Evolutionary conservation across 2,113 vertebrate species (phyloP).

Genomic region (Accipiter cooperii): DNA sequence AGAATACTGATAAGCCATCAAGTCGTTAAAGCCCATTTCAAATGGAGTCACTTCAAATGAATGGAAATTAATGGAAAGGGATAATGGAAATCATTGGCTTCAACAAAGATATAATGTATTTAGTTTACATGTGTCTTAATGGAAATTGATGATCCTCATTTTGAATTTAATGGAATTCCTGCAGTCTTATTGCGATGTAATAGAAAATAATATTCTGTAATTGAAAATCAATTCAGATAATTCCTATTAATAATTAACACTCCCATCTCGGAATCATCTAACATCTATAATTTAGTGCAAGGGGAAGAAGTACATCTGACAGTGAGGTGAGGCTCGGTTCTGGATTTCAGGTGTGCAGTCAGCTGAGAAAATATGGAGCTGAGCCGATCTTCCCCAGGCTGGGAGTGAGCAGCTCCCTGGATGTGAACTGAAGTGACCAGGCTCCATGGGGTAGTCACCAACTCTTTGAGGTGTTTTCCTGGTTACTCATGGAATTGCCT

Average conservation of each 20-base stretch:
- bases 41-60: slow-evolving; percentile 4
- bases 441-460: fast-evolving
- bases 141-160: slow-evolving; percentile 68
- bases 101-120: slow-evolving; percentile 10
- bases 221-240: slow-evolving; percentile 73
- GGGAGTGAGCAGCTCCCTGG: not conserved
- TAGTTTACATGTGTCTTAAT: slow-evolving; percentile 28
- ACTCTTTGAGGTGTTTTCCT: not conserved
- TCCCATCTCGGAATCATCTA: slow-evolving; percentile 26
- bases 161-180: slow-evolving; percentile 65
- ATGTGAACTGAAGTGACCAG: not conserved
- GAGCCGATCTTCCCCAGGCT: not conserved
- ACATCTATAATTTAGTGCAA: slow-evolving; percentile 54
- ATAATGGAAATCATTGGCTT: slow-evolving; percentile 36
- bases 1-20: not conserved
- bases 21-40: not conserved
- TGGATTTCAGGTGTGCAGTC: not conserved
- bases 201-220: slow-evolving; percentile 69
- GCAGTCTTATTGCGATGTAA: slow-evolving; percentile 49
- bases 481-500: fast-evolving
- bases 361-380: not conserved
- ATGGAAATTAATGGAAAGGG: slow-evolving; percentile 28
- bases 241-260: slow-evolving; percentile 73
- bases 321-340: not conserved
- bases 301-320: not conserved